Evolutionary conservation across 1,140 invertebrate genomes (phyloP), one percentile per base, ranked within the genome.

Genomic region (Chelonus insularis): DNA sequence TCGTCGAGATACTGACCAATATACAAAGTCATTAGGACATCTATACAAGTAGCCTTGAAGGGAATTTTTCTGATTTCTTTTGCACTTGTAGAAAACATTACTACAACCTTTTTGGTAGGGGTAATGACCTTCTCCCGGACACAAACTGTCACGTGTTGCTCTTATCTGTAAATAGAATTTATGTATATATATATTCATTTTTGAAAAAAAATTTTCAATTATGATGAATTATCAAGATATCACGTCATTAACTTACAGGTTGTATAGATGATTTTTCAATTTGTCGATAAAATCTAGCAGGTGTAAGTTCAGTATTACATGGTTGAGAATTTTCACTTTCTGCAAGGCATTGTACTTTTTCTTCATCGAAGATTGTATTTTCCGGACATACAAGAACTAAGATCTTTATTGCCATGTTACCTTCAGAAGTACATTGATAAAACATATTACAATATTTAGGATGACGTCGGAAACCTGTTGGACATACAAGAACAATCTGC

Each of bases 371-470:
- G 43, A 91, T 85, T 0, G 88, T 91, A 57, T 86, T 86, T 64
- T 90, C 87, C 4, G 89, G 88, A 77, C 92, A 94, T 48, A 85
- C 86, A 47, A 93, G 84, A 2, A 88, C 83, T 1, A 90, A 81
- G 56, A 93, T 83, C 69, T 90, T 91, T 4, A 90, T 77, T 63
- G 92, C 87, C 69, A 87, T 86, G 32, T 77, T 86, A 16, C 86
- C 79, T 0, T 83, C 75, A 59, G 83, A 84, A 11, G 86, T 89
- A 72, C 92, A 94, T 74, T 94, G 91, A 69, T 94, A 94, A 77
- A 93, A 92, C 39, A 91, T 74, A 72, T 93, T 90, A 70, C 92
- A 94, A 68, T 91, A 88, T 73, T 91, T 89, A 0, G 91, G 90
- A 84, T 94, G 91, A 63, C 91, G 85, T 69, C 84, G 85, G 78